Base-by-base conservation (phyloP, 2,797 vertebrate genomes). In the Megaceryle alcyon region DNA sequence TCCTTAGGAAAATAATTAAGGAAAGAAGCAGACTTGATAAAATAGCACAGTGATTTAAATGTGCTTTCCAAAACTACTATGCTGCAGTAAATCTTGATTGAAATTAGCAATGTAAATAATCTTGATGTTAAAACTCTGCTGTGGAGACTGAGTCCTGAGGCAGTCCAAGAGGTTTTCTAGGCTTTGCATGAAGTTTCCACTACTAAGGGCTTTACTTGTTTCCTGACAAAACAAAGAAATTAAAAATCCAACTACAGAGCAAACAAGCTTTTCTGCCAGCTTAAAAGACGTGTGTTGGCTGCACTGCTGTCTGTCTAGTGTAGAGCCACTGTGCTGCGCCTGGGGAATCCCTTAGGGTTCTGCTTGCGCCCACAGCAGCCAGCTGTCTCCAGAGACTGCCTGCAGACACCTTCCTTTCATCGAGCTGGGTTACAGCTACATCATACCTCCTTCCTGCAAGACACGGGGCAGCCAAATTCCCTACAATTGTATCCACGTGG, bases 1-100 rank as follows among this genome's bases (percentile, higher is more conserved):
- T 88, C 79, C 18, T 82, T 72, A 72, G 76, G 39, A 91, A 90
- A 92, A 76, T 81, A 87, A 93, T 93, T 93, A 89, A 66, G 61
- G 57, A 72, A 81, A 0, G 19, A 63, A 94, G 20, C 49, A 81
- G n/a, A 31, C 61, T 87, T 39, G 43, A 65, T 81, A 81, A 88
- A 94, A 72, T 17, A 91, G 66, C 43, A 69, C 28, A 54, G 31
- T 88, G 65, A 76, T 69, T 89, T 91, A 94, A 86, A 82, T 66
- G 14, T 88, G 9, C 66, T 12, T 37, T 81, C 81, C 8, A 46
- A 57, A 33, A 64, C 57, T 83, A 71, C 53, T 83, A 51, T 4
- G 3, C 61, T 83, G 66, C 72, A 81, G 66, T 81, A 43, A 86
- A 86, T 95, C 89, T 88, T 81, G 75, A 87, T 20, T 83, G 84